Evolutionary conservation across 2,888 invertebrate genomes (phyloP), one percentile per base, ranked within the genome.

Genomic region (Diarsia brunnea): DNA sequence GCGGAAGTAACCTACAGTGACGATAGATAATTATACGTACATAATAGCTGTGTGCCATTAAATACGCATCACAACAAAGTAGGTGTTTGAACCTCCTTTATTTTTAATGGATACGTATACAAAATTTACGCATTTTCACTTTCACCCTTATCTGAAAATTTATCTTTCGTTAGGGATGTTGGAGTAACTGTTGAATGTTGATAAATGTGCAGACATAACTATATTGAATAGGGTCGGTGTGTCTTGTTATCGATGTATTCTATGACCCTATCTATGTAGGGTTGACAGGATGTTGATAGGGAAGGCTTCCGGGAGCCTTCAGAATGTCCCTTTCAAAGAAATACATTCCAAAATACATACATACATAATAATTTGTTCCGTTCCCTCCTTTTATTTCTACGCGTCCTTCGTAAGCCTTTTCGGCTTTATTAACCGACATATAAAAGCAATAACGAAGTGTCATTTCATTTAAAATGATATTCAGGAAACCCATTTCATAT

Each of bases 381-480:
- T 67, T 65, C n/a, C n/a, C 47, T 68, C 14, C 64, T 63, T 58
- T 75, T 76, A 49, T 65, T 84, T 70, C 24, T 45, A 8, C n/a
- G 53, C 38, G 55, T n/a, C 64, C 58, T 58, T 61, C 60, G 49
- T 24, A 72, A 74, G 43, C 60, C 31, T 69, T 74, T 24, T 68
- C 21, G 11, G 49, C 38, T 69, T 78, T 75, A 82, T 71, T 60
- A 67, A 68, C 61, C 19, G n/a, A 71, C 27, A 75, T 61, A 60
- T 68, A 73, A 73, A 77, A 82, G 74, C 66, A 84, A 69, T 75
- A 82, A 75, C 69, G 43, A 74, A 76, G 58, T 77, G 49, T 64
- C 60, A 73, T 81, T 82, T 75, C n/a, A 71, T 69, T 73, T 63
- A 75, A 79, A 72, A 84, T 61, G 68, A 55, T 58, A 73, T 77